Evolutionary conservation across 2,888 invertebrate genomes (phyloP).

Genomic region (Helobdella robusta): DNA sequence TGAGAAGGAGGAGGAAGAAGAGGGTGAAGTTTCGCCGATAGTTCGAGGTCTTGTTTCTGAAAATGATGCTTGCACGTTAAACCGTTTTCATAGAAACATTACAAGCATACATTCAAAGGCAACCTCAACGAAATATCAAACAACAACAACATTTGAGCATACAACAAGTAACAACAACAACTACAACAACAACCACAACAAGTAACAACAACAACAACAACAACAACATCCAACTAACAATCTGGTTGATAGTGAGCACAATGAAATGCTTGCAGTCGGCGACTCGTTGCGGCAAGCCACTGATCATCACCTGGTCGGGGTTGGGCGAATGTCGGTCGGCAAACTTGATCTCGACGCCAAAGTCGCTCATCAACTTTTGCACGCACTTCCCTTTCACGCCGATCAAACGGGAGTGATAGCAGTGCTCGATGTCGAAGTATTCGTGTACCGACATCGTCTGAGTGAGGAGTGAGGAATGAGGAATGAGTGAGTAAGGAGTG

Average conservation of each 20-base stretch:
- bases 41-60: no score
- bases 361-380: slow-evolving; percentile 1
- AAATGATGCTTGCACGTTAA: no score
- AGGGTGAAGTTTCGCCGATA: no score
- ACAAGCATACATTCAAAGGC: no score
- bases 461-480: no score
- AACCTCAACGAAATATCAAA: no score
- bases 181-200: not conserved
- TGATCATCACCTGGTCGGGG: not conserved
- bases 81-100: no score
- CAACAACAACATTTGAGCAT: no score
- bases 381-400: slow-evolving; percentile 6
- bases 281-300: not conserved
- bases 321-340: not conserved
- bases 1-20: no score
- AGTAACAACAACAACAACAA: not conserved
- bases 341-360: slow-evolving; percentile 9
- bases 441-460: slow-evolving; percentile 1
- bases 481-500: no score
- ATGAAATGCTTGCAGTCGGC: not conserved
- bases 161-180: not conserved
- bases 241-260: no score
- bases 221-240: not conserved
- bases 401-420: slow-evolving; percentile 13
- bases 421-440: slow-evolving; percentile 7